These are phyloP conservation scores for Rhaphigaster nebulosa DNA, from an alignment of 2,888 invertebrate genomes.

Conservation along the genomic window DNA sequence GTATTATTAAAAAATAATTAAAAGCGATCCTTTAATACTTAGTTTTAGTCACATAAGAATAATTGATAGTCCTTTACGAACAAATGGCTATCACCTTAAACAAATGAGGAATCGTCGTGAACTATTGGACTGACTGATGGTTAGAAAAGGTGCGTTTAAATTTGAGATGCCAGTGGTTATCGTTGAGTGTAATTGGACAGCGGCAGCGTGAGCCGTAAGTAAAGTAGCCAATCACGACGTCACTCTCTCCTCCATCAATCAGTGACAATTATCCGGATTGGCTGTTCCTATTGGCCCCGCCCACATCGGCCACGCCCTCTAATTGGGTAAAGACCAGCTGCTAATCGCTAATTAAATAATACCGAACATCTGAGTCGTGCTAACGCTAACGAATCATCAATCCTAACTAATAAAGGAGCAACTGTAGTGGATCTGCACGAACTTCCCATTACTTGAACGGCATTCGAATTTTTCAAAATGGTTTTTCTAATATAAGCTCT, in stretches of 20 bases:
- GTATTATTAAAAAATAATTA: background rate
- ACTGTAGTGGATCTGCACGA: slow-evolving; percentile 44
- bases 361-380: slow-evolving; percentile 46
- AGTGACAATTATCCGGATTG: slow-evolving; percentile 58
- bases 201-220: slow-evolving; percentile 41
- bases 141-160: slow-evolving; percentile 43
- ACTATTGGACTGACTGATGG: slow-evolving; percentile 35
- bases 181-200: slow-evolving; percentile 33
- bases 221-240: slow-evolving; percentile 54
- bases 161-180: slow-evolving; percentile 50
- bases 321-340: slow-evolving; percentile 52
- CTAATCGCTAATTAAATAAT: slow-evolving; percentile 57
- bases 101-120: slow-evolving; percentile 5
- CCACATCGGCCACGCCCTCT: slow-evolving; percentile 55
- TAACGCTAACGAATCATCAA: slow-evolving; percentile 31
- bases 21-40: background rate
- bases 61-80: background rate
- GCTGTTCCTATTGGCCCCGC: slow-evolving; percentile 43
- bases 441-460: slow-evolving; percentile 34
- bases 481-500: background rate
- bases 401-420: slow-evolving; percentile 40
- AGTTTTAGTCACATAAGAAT: background rate
- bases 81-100: slow-evolving; percentile 7
- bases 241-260: slow-evolving; percentile 52
- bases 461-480: slow-evolving; percentile 26